These are phyloP conservation scores for Sebastes hubbsi DNA, from an alignment of 2,797 vertebrate species.

Conservation along the genomic window DNA sequence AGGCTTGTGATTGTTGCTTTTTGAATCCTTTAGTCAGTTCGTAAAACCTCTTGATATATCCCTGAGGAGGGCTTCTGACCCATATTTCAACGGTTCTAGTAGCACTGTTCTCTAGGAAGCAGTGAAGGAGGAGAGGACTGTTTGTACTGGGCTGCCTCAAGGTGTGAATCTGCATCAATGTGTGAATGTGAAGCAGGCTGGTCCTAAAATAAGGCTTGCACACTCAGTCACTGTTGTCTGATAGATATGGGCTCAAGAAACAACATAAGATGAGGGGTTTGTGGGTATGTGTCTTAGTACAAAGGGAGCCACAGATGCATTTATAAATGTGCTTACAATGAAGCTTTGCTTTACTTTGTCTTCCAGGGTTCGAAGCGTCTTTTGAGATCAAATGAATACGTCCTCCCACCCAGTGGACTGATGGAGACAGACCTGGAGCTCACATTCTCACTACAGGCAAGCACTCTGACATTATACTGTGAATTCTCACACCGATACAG, in stretches of 20 bases:
- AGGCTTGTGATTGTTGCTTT: not conserved
- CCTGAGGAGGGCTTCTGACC: not conserved
- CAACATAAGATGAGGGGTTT: not conserved
- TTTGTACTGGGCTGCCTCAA: slow-evolving; percentile 48
- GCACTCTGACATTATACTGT: slow-evolving; percentile 32
- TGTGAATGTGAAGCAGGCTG: slow-evolving; percentile 51
- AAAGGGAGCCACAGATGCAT: not conserved
- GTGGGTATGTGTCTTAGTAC: not conserved
- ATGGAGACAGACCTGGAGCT: slow-evolving; percentile 94
- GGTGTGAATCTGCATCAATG: slow-evolving; percentile 57
- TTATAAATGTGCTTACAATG: not conserved
- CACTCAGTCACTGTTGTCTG: slow-evolving; percentile 12
- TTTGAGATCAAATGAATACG: slow-evolving; percentile 90
- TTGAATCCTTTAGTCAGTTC: not conserved
- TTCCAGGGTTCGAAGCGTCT: slow-evolving; percentile 90
- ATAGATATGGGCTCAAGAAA: not conserved
- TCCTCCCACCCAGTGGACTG: slow-evolving; percentile 88
- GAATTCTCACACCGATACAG: slow-evolving; percentile 49
- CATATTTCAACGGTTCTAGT: not conserved
- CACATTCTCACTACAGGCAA: slow-evolving; percentile 93
- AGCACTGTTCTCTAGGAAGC: slow-evolving; percentile 12
- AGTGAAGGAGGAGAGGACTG: slow-evolving; percentile 31
- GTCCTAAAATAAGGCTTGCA: slow-evolving; percentile 21
- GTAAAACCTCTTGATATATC: not conserved
- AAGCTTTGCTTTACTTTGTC: slow-evolving; percentile 10